Evolutionary conservation across 2,797 vertebrate species (phyloP), one percentile per base, ranked within the genome.

Genomic region (Potorous gilbertii): DNA sequence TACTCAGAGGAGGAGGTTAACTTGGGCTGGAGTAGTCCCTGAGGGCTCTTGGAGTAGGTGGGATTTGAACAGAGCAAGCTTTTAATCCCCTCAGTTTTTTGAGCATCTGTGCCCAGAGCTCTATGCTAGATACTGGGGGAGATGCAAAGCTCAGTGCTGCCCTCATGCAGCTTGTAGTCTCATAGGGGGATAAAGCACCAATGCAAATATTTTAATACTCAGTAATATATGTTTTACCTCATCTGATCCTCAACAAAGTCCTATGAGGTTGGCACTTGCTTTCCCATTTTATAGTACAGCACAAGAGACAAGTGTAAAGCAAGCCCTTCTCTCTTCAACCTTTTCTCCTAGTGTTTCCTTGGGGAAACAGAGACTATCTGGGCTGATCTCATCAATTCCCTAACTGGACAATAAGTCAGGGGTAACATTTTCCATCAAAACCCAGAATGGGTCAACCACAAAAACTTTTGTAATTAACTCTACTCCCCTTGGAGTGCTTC

Each of bases 321-420:
- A 54, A 4, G 0, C 5, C 11, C 1, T 46, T 5, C 12, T 2
- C 18, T 21, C 34, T 10, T 56, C 62, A 11, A 4, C 9, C 66
- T 55, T 46, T 56, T 93, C 66, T 91, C 46, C 91, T 62, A 34
- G 3, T 5, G 14, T 46, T 66, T 50, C 55, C 27, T 54, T 46
- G 31, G 52, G 2, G 0, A 6, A 52, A 21, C 0, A 5, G 52
- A 55, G 13, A 10, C 1, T 0, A 0, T 4, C 18, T 11, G 8
- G 46, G 12, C 0, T 12, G 91, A 52, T 16, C 40, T 16, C 50
- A 2, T 27, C 29, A 90, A 29, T 13, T 31, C 13, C 2, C 18
- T 5, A 46, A 59, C 10, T 0, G 57, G 13, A 18, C 62, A 55
- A 10, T 5, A 46, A 16, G 40, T n/a, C n/a, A 4, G 57, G 4